These are phyloP conservation scores for Theristicus caerulescens DNA, from an alignment of 2,113 vertebrate species.

Conservation along the genomic window DNA sequence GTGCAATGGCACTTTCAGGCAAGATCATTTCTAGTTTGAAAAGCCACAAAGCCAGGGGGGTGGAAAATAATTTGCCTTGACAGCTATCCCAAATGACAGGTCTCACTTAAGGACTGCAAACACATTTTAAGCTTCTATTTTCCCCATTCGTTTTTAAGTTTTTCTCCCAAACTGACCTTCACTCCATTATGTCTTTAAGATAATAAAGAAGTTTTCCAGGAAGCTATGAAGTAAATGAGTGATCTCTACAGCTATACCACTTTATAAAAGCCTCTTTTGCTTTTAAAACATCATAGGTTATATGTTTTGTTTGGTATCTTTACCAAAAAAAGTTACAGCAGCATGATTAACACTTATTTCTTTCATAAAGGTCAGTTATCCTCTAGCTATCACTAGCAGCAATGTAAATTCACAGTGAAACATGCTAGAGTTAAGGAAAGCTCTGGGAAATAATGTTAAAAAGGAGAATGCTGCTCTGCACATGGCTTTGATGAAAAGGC, in stretches of 20 bases:
- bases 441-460: not conserved
- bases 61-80: not conserved
- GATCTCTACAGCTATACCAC: not conserved
- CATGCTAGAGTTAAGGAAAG: not conserved
- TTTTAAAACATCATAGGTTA: not conserved
- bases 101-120: not conserved
- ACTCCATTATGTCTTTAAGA: not conserved
- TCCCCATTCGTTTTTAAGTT: not conserved
- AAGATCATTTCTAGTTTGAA: not conserved
- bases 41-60: not conserved
- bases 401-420: not conserved
- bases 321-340: not conserved
- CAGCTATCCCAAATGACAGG: not conserved
- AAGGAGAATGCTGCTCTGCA: not conserved
- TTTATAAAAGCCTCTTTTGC: not conserved
- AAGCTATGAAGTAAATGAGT: not conserved
- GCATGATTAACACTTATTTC: not conserved
- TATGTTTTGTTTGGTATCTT: not conserved
- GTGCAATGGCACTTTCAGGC: not conserved
- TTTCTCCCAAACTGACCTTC: not conserved
- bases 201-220: not conserved
- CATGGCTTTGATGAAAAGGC: not conserved
- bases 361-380: not conserved
- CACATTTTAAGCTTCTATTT: not conserved
- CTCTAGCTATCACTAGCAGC: not conserved